Conservation (phyloP, 2,797 vertebrate genomes). For the Poeciliopsis gracilis region DNA sequence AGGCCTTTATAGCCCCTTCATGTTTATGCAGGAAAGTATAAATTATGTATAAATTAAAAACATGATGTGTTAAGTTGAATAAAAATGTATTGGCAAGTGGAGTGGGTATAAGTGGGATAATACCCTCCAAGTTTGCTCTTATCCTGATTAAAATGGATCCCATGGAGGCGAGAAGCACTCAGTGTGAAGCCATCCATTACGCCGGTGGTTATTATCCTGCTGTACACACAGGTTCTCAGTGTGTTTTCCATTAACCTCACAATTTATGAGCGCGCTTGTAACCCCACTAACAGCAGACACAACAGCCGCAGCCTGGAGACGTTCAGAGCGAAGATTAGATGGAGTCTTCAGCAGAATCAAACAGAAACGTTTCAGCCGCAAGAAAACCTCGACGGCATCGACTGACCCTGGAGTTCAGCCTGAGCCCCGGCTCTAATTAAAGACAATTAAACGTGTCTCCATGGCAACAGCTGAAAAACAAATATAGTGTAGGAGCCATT, state of each 20-base stretch:
- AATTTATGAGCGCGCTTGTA: not conserved
- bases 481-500: too few relatives aligned
- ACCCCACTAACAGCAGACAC: not conserved
- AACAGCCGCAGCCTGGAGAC: not conserved
- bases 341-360: not conserved
- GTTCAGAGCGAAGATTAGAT: not conserved
- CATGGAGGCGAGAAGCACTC: constrained; percentile 5
- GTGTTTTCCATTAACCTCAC: constrained; percentile 11
- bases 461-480: not conserved
- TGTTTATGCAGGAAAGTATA: constrained; percentile 4
- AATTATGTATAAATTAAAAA: constrained; percentile 4
- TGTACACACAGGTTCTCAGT: not conserved
- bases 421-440: not conserved
- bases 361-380: not conserved
- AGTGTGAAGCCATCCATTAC: constrained; percentile 10
- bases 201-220: not conserved
- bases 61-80: not conserved
- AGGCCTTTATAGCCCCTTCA: not conserved
- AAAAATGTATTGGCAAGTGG: not conserved
- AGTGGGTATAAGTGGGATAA: not conserved
- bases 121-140: constrained; percentile 10
- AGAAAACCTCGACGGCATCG: not conserved
- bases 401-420: not conserved
- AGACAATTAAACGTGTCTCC: not conserved
- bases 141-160: constrained; percentile 17